Conservation (phyloP, 2,888 invertebrate species). For the Gymnoscelis rufifasciata region DNA sequence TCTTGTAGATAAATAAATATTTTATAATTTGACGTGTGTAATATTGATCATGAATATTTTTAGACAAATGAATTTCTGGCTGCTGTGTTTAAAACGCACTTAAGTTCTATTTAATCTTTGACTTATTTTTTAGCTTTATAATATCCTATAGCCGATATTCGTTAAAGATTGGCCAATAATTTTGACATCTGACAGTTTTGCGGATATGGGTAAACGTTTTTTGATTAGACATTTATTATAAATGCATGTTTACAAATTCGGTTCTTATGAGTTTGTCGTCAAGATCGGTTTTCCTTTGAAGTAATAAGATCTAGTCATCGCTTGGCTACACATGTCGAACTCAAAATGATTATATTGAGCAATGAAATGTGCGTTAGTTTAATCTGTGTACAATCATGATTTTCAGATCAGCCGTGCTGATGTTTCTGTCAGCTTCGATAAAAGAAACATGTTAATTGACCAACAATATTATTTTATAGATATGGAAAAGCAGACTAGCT, state of each 20-base stretch:
- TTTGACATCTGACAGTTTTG: constrained; percentile 15
- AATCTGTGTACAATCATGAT: constrained; percentile 28
- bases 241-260: constrained; percentile 5
- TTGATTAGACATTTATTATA: neutral
- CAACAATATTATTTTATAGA: too few species aligned
- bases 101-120: too few species aligned
- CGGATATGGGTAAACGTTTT: constrained; percentile 6
- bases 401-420: constrained; percentile 30
- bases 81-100: too few species aligned
- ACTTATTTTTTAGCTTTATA: too few species aligned
- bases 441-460: neutral
- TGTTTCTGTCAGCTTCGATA: neutral
- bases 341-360: constrained; percentile 30
- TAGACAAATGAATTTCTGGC: too few species aligned
- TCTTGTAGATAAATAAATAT: too few species aligned
- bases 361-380: constrained; percentile 17
- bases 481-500: too few species aligned
- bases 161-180: constrained; percentile 6
- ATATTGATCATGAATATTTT: too few species aligned
- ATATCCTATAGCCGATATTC: too few species aligned
- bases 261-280: constrained; percentile 5
- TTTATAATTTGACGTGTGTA: too few species aligned
- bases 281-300: constrained; percentile 16
- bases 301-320: constrained; percentile 16
- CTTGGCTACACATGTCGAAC: constrained; percentile 44